Base-by-base conservation (phyloP, 2,888 invertebrate genomes). In the Acronicta alni region DNA sequence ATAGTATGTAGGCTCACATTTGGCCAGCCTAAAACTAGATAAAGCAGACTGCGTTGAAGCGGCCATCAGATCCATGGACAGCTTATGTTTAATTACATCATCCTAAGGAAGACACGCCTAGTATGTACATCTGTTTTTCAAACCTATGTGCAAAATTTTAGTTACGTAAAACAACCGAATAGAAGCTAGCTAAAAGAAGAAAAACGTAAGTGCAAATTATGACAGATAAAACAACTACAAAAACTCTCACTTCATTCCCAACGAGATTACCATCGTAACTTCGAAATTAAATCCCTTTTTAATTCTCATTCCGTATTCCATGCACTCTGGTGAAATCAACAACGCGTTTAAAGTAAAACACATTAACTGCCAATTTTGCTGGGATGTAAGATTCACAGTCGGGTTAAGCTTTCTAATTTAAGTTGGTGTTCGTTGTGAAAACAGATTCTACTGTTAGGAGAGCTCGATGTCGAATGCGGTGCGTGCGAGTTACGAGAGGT, bases 371-470 rank as follows among this genome's bases (percentile, higher is more conserved):
- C 85, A 85, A 87, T 89, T 84, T 77, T 73, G 81, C 80, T 82
- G 77, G 79, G 82, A 83, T 85, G 84, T 84, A 80, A 85, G 87
- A 87, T 83, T 78, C 82, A 75, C 81, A 78, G 83, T 78, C 68
- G 88, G 86, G 85, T 83, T 87, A 88, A 90, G 89, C 87, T 89
- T 89, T 89, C 89, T 91, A 91, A 92, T 92, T 92, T 90, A 91
- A 92, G 88, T 92, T 91, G 81, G 89, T 84, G 85, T 86, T 88
- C 88, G 84, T 88, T 87, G 85, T 80, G 89, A 90, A 91, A 90
- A 90, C 90, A 91, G 89, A 91, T 89, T 89, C 89, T 82, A 70
- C 83, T 82, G 84, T 81, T 80, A 78, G 75, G 77, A 72, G 79
- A 71, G 75, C 79, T 80, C 69, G 69, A 78, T 82, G 79, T 79